Evolutionary conservation across 1,140 invertebrate species (phyloP).

Genomic region (Drosophila leontia): DNA sequence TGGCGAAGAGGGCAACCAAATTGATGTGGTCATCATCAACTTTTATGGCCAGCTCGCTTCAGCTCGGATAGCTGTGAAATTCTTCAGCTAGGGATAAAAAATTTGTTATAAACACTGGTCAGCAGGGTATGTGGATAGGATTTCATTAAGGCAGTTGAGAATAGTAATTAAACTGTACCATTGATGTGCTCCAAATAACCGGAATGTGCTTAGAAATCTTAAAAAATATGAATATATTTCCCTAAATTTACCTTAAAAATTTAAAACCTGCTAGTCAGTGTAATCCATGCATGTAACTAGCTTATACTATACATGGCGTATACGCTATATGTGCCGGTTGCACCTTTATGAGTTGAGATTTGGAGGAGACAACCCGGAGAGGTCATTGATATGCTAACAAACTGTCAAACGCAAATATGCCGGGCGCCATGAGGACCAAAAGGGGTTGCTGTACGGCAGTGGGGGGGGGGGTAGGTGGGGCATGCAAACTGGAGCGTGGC

Average conservation of each 20-base stretch:
- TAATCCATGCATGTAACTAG: slow-evolving; percentile 8
- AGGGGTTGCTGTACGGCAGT: background rate
- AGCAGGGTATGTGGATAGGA: background rate
- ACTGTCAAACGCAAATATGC: slow-evolving; percentile 72
- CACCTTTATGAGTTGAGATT: slow-evolving; percentile 50
- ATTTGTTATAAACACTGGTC: slow-evolving; percentile 6
- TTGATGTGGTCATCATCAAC: slow-evolving; percentile 62
- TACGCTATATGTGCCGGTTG: slow-evolving; percentile 27
- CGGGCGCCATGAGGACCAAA: slow-evolving; percentile 6
- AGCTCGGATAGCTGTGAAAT: slow-evolving; percentile 18
- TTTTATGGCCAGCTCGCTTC: slow-evolving; percentile 49
- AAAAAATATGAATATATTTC: background rate
- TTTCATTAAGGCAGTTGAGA: background rate
- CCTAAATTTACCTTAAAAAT: too few species aligned
- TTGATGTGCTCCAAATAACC: too few species aligned
- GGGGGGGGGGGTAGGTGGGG: too few species aligned
- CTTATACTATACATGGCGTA: slow-evolving; percentile 13
- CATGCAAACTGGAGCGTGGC: slow-evolving; percentile 30
- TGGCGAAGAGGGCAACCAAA: slow-evolving; percentile 41
- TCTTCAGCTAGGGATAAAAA: slow-evolving; percentile 26
- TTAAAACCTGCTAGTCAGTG: background rate
- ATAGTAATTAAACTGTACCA: background rate
- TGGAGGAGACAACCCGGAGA: slow-evolving; percentile 23
- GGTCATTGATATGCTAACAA: slow-evolving; percentile 71
- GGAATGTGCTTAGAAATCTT: background rate